Conservation (phyloP, 1,140 invertebrate genomes). For the Camponotus floridanus region DNA sequence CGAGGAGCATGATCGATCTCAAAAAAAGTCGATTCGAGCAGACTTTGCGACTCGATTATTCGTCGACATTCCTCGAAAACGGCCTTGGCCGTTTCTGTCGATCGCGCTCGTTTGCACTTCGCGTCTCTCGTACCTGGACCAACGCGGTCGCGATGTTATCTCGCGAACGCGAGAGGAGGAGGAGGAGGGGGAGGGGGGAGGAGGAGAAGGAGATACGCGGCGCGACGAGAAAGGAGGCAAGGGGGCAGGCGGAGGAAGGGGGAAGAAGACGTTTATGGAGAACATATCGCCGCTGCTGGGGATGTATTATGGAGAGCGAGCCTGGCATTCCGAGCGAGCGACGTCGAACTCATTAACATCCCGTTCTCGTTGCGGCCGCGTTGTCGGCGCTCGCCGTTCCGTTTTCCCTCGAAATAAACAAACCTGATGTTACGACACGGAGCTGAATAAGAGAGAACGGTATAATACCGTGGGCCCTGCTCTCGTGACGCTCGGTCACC, state of each 20-base stretch:
- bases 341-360: constrained; percentile 68
- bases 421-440: constrained; percentile 24
- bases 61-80: constrained; percentile 37
- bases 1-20: neutral
- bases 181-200: neutral
- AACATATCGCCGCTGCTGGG: constrained; percentile 55
- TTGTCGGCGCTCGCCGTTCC: constrained; percentile 4
- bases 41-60: constrained; percentile 14
- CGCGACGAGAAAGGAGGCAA: neutral
- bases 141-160: constrained; percentile 46
- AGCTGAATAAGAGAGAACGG: constrained; percentile 14
- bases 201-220: neutral
- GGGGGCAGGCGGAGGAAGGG: neutral
- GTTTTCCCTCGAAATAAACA: constrained; percentile 56
- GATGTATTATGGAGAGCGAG: constrained; percentile 76
- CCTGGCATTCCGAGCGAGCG: constrained; percentile 75
- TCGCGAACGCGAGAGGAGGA: constrained; percentile 1
- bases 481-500: neutral
- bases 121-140: constrained; percentile 49
- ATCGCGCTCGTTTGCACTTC: constrained; percentile 49
- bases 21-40: neutral
- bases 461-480: neutral
- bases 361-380: constrained; percentile 18
- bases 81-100: constrained; percentile 55
- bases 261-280: constrained; percentile 55